Evolutionary conservation across 1,140 invertebrate genomes (phyloP), one percentile per base, ranked within the genome.

Genomic region (Drosophila bifasciata): DNA sequence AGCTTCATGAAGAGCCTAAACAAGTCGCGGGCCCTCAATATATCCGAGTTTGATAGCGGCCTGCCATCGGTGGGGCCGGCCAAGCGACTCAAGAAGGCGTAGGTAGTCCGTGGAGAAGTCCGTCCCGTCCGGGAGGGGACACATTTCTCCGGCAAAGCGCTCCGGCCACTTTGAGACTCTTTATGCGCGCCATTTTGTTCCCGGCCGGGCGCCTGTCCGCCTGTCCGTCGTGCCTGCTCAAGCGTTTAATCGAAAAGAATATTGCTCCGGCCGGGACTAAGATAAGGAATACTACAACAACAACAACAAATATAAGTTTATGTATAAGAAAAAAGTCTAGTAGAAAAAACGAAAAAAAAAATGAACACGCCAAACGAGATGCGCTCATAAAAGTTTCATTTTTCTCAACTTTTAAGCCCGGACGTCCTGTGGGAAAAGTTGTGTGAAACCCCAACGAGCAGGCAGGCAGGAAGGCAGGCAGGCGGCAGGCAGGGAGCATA

Each of bases 321-420:
- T 49, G 36, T 41, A 41, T 44, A 46, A 25, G 13, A 6, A 13
- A 16, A 36, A 9, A 39, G 17, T 2, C 32, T 17, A 70, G 55
- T 11, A 11, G 36, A 23, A 52, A 44, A 69, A 36, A 21, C 3
- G 19, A 19, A 39, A 36, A 23, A 17, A 39, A 68, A 21, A 61
- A 48, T 16, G 32, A 52, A 51, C n/a, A 46, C 11, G n/a, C n/a
- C 23, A 36, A 36, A 36, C 32, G 58, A 76, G 52, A 55, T 71
- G 60, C 23, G 61, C 58, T 85, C 79, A 89, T 89, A 89, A 90
- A 90, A 90, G 73, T 89, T 90, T 90, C 83, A 90, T 90, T 90
- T 90, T 90, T 89, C 88, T 90, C 88, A 89, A 84, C 88, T 90
- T 84, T 90, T 90, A 90, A 90, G 88, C 76, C 88, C 83, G 89